A percentile compares a stretch with the other conserved stretches of the same genome.
These are phyloP conservation scores for Dipodomys spectabilis DNA, from an alignment of 2,113 vertebrate species.

Conservation along the genomic window DNA sequence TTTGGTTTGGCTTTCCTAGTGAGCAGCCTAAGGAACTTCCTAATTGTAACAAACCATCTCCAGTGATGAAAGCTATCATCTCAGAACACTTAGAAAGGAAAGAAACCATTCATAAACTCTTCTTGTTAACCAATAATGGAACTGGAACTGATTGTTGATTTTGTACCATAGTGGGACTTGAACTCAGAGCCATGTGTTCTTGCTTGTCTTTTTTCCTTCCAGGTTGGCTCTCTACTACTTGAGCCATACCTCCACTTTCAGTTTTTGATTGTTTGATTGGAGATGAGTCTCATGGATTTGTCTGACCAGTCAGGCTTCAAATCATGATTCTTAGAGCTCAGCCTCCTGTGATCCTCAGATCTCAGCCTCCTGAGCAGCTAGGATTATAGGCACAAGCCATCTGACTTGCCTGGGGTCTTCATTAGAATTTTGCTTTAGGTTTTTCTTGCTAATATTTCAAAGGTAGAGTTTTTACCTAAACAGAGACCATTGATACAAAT, in stretches of 20 bases:
- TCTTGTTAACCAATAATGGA: background rate
- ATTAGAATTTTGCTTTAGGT: background rate
- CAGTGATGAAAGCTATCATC: background rate
- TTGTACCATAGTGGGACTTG: too few relatives aligned
- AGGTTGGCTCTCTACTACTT: too few relatives aligned
- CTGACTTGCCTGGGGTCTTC: background rate
- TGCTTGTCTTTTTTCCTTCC: too few relatives aligned
- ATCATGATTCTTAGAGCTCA: too few relatives aligned
- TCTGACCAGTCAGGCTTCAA: too few relatives aligned
- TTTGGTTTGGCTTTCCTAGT: background rate
- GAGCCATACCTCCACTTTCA: too few relatives aligned
- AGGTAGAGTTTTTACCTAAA: background rate
- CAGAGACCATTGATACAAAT: background rate
- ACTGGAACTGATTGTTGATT: background rate
- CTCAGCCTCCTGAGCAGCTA: too few relatives aligned
- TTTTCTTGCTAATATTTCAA: conserved; percentile 25
- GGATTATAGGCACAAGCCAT: too few relatives aligned
- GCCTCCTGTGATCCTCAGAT: too few relatives aligned
- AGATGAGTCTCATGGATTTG: too few relatives aligned
- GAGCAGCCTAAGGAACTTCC: background rate
- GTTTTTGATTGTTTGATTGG: too few relatives aligned
- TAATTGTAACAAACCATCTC: background rate
- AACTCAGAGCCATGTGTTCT: too few relatives aligned
- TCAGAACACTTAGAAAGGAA: background rate
- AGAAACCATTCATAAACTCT: conserved; percentile 1